Evolutionary conservation across 2,888 invertebrate species (phyloP).

Genomic region (Xylocampa areola): DNA sequence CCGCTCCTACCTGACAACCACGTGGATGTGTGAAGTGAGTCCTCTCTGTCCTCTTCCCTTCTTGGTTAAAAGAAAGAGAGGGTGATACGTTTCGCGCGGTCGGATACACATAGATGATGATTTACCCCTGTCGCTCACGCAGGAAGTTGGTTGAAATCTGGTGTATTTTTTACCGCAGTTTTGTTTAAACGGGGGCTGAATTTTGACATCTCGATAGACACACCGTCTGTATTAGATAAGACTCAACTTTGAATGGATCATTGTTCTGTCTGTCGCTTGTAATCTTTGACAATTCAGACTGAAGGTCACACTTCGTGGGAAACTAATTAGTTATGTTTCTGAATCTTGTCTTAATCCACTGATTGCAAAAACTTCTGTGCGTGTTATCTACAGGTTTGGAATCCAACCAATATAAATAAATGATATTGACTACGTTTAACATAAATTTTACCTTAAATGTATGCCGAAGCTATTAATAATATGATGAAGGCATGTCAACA

Average conservation of each 20-base stretch:
- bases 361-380: constrained; percentile 34
- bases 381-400: not conserved
- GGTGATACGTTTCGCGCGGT: constrained; percentile 73
- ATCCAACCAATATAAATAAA: not conserved
- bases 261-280: constrained; percentile 74
- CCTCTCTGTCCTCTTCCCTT: constrained; percentile 66
- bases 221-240: constrained; percentile 79
- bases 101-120: constrained; percentile 61
- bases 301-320: constrained; percentile 64
- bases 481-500: constrained; percentile 18
- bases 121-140: constrained; percentile 75
- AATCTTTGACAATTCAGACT: constrained; percentile 65
- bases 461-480: constrained; percentile 11
- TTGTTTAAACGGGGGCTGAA: constrained; percentile 82
- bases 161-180: constrained; percentile 82
- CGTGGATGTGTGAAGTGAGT: constrained; percentile 80
- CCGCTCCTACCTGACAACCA: constrained; percentile 86
- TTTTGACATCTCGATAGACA: constrained; percentile 79
- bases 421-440: constrained; percentile 3
- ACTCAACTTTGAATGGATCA: constrained; percentile 74
- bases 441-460: constrained; percentile 6
- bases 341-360: constrained; percentile 38
- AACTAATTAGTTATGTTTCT: constrained; percentile 49
- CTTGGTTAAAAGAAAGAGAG: constrained; percentile 66
- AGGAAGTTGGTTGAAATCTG: constrained; percentile 88